Evolutionary conservation across 2,113 vertebrate genomes (phyloP), one percentile per base, ranked within the genome.

Genomic region (Corydoras maculifer): DNA sequence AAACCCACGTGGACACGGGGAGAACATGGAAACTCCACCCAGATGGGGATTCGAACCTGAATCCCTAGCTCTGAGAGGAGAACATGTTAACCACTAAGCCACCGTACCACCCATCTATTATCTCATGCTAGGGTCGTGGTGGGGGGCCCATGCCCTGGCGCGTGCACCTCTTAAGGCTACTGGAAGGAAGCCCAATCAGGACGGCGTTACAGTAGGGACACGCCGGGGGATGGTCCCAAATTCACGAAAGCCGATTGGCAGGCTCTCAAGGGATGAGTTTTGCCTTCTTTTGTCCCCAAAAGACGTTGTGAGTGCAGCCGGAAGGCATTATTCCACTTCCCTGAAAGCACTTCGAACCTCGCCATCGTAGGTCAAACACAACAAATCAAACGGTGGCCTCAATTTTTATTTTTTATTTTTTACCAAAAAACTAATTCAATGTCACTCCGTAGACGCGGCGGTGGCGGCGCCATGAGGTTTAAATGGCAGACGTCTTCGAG

Each of bases 211-310:
- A 25, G 18, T 25, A 25, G 18, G 18, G 18, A 86, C 89, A 86
- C 85, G 88, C 80, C 78, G 81, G 80, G 77, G 82, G 74, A 81
- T 81, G 80, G 84, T 83, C 80, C 82, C 75, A 85, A 88, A 89
- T 88, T 86, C 85, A 85, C 83, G 84, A 48, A 79, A 80, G 77
- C 78, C 81, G 78, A 81, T 70, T 77, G 84, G 72, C 77, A 68
- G 80, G 83, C 79, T 85, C 86, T 85, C 82, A 65, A 75, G 83
- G 81, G 85, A 87, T 81, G 72, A 14, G 77, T 83, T 72, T 76
- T 77, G 72, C 72, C 78, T 79, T 73, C 82, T 60, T 87, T 81
- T 75, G 65, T 80, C 62, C 60, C 53, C 82, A 77, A 80, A 75
- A 80, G 79, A 77, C 60, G 80, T 75, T 82, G 82, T 66, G 55